These are phyloP conservation scores for Ceyx margarethae DNA, from an alignment of 2,113 vertebrate genomes.

Conservation along the genomic window DNA sequence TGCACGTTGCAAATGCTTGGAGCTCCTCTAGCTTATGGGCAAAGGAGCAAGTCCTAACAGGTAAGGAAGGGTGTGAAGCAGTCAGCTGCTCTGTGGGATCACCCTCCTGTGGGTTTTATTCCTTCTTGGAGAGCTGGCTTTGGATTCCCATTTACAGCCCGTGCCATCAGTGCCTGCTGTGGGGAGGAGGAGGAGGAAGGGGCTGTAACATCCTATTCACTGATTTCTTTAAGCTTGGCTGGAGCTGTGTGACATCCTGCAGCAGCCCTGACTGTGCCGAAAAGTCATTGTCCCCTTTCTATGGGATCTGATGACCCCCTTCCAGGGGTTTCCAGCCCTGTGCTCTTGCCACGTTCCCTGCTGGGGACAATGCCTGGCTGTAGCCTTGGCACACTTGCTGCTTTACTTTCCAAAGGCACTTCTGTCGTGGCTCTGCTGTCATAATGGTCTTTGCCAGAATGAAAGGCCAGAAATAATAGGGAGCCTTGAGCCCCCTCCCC, in stretches of 20 bases:
- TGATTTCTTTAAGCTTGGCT: not conserved
- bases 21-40: not conserved
- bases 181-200: not conserved
- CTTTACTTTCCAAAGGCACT: conserved; percentile 12
- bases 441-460: not conserved
- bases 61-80: not conserved
- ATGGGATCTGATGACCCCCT: conserved; percentile 30
- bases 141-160: not conserved
- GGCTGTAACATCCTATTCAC: not conserved
- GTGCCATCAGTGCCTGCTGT: not conserved
- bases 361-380: not conserved
- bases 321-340: conserved; percentile 23
- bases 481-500: not conserved
- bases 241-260: not conserved
- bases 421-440: not conserved
- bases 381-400: conserved; percentile 32
- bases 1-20: not conserved
- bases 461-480: not conserved
- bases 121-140: not conserved
- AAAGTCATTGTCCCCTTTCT: conserved; percentile 28
- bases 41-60: not conserved
- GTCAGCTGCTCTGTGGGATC: not conserved
- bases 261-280: not conserved
- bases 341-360: not conserved
- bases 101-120: not conserved